Base-by-base conservation (phyloP, 2,888 invertebrate genomes). In the Parascotia fuliginaria region DNA sequence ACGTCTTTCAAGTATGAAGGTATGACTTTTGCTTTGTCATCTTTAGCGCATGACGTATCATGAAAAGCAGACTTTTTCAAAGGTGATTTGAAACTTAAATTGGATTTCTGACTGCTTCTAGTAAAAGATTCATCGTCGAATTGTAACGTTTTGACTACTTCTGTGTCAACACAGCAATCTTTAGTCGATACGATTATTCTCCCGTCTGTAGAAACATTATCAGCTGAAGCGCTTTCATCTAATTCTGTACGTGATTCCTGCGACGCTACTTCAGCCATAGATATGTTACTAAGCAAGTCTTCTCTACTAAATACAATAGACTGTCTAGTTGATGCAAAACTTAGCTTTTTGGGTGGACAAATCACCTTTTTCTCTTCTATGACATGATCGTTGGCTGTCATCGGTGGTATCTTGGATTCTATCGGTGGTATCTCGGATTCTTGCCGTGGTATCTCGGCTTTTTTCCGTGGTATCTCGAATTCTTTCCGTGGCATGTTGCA, bases 131-230 rank as follows among this genome's bases (percentile, higher is more conserved):
- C 85, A 2, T 87, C 85, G 32, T 89, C 86, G 45, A 89, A 90
- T 5, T 85, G 68, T n/a, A 91, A 60, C 0, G 83, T 85, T 65
- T 89, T 89, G 0, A 87, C 84, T 0, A 90, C 83, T 19, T 87
- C 87, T n/a, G 55, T 73, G 60, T 83, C 85, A 15, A 75, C 42
- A 14, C 79, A 67, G 0, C 56, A 55, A 0, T 74, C 58, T 13
- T 70, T 80, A n/a, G 60, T 69, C 0, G 42, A 37, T 1, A 48
- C 43, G 6, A 40, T 40, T 0, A 4, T 11, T 5, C 7, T 9
- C 1, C 54, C 39, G 0, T 50, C 57, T 40, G 53, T 47, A 1
- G 49, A 59, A 1, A 45, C 62, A 4, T 64, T 71, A 19, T 5
- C 5, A 3, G 7, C 7, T 24, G 24, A 1, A 19, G 19, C 2